Evolutionary conservation across 2,113 vertebrate species (phyloP), one percentile per base, ranked within the genome.

Genomic region (Lycocorax pyrrhopterus): DNA sequence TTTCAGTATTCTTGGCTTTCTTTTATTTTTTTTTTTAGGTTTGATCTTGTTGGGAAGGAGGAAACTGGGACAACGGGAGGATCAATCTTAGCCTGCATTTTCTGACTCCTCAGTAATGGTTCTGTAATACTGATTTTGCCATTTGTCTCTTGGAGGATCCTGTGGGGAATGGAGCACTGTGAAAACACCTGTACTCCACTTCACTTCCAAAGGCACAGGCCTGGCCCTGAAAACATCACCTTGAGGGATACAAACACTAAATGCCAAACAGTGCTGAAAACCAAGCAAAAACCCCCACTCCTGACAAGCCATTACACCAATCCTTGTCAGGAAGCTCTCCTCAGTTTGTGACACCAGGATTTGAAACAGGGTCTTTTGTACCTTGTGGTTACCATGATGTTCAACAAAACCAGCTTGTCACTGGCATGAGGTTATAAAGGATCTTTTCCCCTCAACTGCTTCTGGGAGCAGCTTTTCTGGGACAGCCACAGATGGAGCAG

Each of bases 341-440:
- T 88, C 64, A 60, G 64, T 47, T 91, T 96, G 92, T 91, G 85
- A 96, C 93, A 94, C 86, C 91, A 93, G 94, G 84, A 96, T 91
- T 85, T 97, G 87, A 96, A 93, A 71, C 63, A 69, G 76, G 72
- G 52, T 93, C 79, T 83, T 73, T 27, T 44, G 47, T n/a, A 66
- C 43, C 84, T 77, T 9, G 3, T 32, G 30, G 35, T 75, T 85
- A 73, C 43, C 39, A 27, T 0, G 12, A 81, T 19, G 23, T 49
- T 60, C 56, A 29, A 74, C 19, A 81, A 69, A 41, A 33, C 1
- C 23, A 75, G 10, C 47, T 41, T 22, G 10, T 33, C 47, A 29
- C 33, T 66, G 53, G 56, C 18, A 73, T 44, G 53, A 49, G 39
- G 49, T 41, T n/a, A 26, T 4, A 21, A 74, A 69, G 55, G 51